Conservation (phyloP, 2,113 vertebrate genomes). For the Sminthopsis crassicaudata region DNA sequence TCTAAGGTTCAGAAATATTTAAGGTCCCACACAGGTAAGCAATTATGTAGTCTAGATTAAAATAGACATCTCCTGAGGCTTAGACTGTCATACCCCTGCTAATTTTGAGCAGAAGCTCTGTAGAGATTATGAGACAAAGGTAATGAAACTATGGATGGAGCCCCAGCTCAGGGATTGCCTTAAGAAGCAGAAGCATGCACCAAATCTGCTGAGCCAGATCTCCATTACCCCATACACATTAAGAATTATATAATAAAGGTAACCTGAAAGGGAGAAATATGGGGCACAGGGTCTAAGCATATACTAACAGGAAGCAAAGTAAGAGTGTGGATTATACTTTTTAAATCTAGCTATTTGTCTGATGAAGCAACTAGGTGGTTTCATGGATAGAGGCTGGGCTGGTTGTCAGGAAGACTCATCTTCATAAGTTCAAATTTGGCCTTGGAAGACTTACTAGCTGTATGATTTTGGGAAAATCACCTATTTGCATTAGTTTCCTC, state of each 20-base stretch:
- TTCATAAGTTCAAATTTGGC: too few species aligned
- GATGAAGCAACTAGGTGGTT: not conserved
- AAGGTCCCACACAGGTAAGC: not conserved
- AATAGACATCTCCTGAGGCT: not conserved
- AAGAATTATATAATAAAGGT: not conserved
- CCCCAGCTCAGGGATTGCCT: not conserved
- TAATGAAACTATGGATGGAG: not conserved
- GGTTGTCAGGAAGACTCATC: not conserved
- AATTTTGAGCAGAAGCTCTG: not conserved
- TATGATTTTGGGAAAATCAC: too few species aligned
- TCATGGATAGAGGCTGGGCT: too few species aligned
- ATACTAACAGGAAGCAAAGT: not conserved
- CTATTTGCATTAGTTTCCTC: too few species aligned
- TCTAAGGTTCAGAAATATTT: not conserved
- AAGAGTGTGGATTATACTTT: not conserved
- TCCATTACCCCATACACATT: not conserved
- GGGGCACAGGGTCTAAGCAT: not conserved
- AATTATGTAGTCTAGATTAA: not conserved
- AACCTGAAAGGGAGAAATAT: not conserved
- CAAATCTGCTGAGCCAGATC: not conserved
- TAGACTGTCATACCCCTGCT: not conserved
- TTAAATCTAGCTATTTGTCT: not conserved
- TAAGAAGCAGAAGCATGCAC: not conserved
- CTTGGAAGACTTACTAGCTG: too few species aligned
- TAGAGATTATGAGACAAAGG: not conserved